These are phyloP conservation scores for Ceratitis capitata DNA, from an alignment of 1,140 invertebrate genomes.

Conservation along the genomic window DNA sequence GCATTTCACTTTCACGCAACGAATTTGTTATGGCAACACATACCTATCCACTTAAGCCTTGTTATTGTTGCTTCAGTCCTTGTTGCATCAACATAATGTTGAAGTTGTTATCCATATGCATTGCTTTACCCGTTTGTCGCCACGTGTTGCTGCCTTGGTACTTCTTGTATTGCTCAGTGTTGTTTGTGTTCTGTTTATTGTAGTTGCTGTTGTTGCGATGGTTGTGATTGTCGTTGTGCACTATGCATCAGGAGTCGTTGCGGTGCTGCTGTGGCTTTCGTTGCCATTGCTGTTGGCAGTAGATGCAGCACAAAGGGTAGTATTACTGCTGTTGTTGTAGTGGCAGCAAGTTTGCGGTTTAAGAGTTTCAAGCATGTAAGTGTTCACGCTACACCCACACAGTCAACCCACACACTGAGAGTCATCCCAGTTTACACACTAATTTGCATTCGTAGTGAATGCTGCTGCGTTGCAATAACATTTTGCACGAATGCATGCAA, in stretches of 20 bases:
- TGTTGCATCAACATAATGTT: conserved; percentile 14
- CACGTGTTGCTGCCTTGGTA: not conserved
- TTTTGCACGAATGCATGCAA: not conserved
- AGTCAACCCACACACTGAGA: not conserved
- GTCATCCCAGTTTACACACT: not conserved
- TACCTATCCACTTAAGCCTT: not conserved
- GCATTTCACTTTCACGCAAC: not conserved
- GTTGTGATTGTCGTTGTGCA: not conserved
- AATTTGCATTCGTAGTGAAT: not conserved
- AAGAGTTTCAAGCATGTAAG: conserved; percentile 18
- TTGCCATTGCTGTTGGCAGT: not conserved
- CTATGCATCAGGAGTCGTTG: not conserved
- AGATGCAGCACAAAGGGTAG: not conserved
- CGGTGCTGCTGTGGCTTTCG: not conserved
- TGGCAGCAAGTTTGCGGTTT: not conserved
- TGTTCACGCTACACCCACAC: not conserved
- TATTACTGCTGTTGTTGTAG: not conserved
- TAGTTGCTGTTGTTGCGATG: not conserved
- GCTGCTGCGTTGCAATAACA: not conserved
- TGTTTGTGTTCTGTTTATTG: too few species aligned
- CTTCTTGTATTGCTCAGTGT: not conserved
- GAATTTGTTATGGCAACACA: not conserved
- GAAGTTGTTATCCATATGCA: conserved; percentile 26
- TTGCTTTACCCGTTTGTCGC: not conserved
- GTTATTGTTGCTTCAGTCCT: not conserved